Evolutionary conservation across 1,140 invertebrate species (phyloP).

Genomic region (Pachypsylla venusta): DNA sequence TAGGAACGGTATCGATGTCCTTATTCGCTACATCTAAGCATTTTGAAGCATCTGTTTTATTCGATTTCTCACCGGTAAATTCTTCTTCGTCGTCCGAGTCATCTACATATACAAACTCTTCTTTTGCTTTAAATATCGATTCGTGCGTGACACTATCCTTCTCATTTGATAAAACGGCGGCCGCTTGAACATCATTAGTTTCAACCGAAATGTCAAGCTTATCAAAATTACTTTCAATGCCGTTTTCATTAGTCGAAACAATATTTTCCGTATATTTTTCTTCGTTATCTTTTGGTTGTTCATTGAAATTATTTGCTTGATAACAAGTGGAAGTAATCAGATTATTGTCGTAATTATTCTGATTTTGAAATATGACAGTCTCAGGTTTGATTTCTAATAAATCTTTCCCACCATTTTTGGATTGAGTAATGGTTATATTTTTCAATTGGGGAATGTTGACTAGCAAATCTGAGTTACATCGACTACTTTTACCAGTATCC

Average conservation of each 20-base stretch:
- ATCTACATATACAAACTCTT: background rate
- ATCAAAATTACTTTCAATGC: too few species aligned
- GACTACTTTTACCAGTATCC: too few species aligned
- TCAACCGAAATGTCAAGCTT: too few species aligned
- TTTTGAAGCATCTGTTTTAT: slow-evolving; percentile 1
- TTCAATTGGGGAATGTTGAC: background rate
- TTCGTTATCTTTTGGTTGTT: background rate
- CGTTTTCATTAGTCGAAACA: too few species aligned
- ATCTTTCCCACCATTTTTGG: background rate
- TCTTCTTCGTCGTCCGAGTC: background rate
- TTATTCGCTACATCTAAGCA: background rate
- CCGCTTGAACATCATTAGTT: too few species aligned
- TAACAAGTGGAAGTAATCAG: background rate
- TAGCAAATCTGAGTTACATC: too few species aligned
- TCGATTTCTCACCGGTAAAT: too few species aligned
- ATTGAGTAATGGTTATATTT: slow-evolving; percentile 1
- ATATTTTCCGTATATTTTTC: too few species aligned
- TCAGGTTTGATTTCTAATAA: background rate
- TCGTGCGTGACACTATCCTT: too few species aligned
- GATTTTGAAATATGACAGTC: background rate
- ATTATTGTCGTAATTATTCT: background rate
- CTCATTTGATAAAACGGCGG: too few species aligned
- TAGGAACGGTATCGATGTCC: background rate
- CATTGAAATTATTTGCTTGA: background rate
- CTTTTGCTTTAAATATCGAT: background rate